Evolutionary conservation across 2,888 invertebrate species (phyloP), one percentile per base, ranked within the genome.

Genomic region (Amphipyra berbera): DNA sequence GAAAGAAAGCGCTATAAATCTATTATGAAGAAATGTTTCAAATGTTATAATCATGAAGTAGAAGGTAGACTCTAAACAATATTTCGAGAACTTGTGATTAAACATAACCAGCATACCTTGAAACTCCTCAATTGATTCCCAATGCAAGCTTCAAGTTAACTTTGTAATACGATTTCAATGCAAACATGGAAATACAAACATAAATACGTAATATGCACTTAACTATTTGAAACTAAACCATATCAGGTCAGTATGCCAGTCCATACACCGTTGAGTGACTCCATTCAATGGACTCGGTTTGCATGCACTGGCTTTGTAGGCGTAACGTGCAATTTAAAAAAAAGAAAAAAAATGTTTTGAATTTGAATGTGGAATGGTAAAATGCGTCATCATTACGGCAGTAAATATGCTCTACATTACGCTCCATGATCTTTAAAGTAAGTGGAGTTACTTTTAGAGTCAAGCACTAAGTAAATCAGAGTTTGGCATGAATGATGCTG

Each of bases 241-340:
- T 66, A 75, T 71, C 56, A 58, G 73, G 77, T 61, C 73, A 74
- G 58, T 64, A 9, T 68, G 69, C 77, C 64, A 68, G 53, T 64
- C 55, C 13, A 68, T 57, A 71, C 41, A 73, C 44, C 56, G 73
- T 59, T 56, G 69, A 77, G 59, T 55, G 68, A 61, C 49, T 72
- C 58, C 56, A 72, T 76, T 73, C 53, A 73, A 52, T 67, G 46
- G 44, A 41, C 52, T 21, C 42, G 46, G 70, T 48, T 70, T 63
- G 21, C 63, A 61, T 70, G 49, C 46, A 47, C 53, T n/a, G 61
- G 37, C 57, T 56, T 72, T 74, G 71, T 74, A 56, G 37, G 27
- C 21, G 45, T 45, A 57, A 38, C 56, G 53, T 56, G 55, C 75
- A 59, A 63, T 69, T 49, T 33, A 3, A 56, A 67, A 67, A 70